phyloP scores from a whole-genome alignment of 1,140 invertebrate genomes.

The Trichonephila clavipes region DNA sequence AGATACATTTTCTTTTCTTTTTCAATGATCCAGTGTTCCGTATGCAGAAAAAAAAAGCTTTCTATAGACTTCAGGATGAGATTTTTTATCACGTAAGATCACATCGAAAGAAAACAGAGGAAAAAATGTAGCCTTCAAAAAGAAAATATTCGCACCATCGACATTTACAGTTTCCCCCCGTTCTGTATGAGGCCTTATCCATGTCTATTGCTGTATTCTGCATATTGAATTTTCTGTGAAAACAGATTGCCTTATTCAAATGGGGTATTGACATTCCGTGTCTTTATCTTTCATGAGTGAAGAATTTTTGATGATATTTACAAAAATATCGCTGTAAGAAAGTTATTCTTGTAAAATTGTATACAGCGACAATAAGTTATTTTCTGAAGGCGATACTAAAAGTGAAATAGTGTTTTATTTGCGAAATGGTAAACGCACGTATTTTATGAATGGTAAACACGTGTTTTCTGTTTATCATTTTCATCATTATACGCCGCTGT shows the following conservation, averaged over 20 bases:
- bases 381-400: no score
- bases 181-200: slow-evolving; percentile 28
- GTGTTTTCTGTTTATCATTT: no score
- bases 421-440: no score
- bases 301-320: slow-evolving; percentile 43
- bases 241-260: slow-evolving; percentile 18
- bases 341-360: background rate
- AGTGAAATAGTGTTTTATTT: no score
- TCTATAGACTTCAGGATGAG: slow-evolving; percentile 35
- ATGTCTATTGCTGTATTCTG: slow-evolving; percentile 28
- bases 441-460: no score
- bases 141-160: no score
- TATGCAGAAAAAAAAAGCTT: slow-evolving; percentile 55
- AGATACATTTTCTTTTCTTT: slow-evolving; percentile 30
- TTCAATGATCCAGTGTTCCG: slow-evolving; percentile 41
- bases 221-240: slow-evolving; percentile 40
- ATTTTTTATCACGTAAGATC: slow-evolving; percentile 58
- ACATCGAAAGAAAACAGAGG: background rate
- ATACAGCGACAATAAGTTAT: no score
- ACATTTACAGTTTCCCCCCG: background rate
- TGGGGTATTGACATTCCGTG: background rate
- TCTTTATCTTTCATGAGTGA: slow-evolving; percentile 13
- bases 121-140: no score
- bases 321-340: background rate
- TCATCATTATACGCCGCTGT: no score